Base-by-base conservation (phyloP, 2,888 invertebrate genomes). In the Crepidodera aurea region DNA sequence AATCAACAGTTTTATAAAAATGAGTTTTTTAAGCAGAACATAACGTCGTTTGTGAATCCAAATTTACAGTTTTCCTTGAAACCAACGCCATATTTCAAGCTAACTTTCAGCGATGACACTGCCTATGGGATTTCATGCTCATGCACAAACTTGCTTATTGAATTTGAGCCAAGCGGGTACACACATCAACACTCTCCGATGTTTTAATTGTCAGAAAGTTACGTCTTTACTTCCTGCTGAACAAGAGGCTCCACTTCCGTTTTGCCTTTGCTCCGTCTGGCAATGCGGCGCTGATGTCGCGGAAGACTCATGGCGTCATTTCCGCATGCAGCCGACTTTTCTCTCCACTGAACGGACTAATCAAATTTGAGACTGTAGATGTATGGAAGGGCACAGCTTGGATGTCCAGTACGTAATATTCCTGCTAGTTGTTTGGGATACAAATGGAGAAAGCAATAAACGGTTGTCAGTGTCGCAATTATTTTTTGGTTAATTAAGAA, bases 131-230 rank as follows among this genome's bases (percentile, higher is more conserved):
- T 32, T 56, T 48, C 37, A 57, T 39, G 50, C 37, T 57, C 39
- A 48, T 57, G 39, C 48, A 54, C 58, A 64, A 61, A 60, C 63
- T 62, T 62, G 34, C 51, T 66, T 68, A 68, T 66, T 64, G 66
- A 61, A 68, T 66, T 64, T 55, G 61, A 62, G 48, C 54, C 65
- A 57, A 62, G 64, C 58, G 61, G 51, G 59, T 58, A 60, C 59
- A 55, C 59, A 66, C 66, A 68, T 63, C 65, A 65, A 61, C 68
- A 57, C 68, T 65, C 68, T 64, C 64, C 32, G 57, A 51, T 59
- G 62, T 62, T 51, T 60, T 63, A 64, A 66, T 64, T 55, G 63
- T 63, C 53, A 37, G 51, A 59, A 63, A 68, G 68, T 66, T 68
- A 46, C 62, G 44, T 64, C 65, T 66, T 57, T 51, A 60, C 64